Percentiles rank a stretch among this genome's conserved stretches.
These are phyloP conservation scores for Erpobdella octoculata DNA, from an alignment of 2,888 invertebrate genomes.

Conservation along the genomic window DNA sequence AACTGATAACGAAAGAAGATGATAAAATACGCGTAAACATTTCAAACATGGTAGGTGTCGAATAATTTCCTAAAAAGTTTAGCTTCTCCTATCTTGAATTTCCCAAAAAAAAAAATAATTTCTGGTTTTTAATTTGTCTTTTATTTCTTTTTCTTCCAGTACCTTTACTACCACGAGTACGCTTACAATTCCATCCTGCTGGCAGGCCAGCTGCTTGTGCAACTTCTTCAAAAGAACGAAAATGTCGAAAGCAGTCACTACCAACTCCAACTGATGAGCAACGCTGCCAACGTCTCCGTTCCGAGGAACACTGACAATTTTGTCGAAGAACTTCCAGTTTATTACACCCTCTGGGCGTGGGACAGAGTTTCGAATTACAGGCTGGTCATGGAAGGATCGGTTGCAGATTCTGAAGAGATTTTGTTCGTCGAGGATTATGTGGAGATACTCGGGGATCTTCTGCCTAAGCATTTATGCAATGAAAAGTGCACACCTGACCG, in stretches of 20 bases:
- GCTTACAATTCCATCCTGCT: constrained; percentile 31
- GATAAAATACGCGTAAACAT: neutral
- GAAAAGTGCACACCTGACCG: neutral
- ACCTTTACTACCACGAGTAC: constrained; percentile 26
- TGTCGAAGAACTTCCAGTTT: neutral
- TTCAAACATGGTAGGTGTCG: neutral
- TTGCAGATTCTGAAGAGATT: neutral
- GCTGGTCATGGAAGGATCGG: constrained; percentile 26
- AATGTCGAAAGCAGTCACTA: no score
- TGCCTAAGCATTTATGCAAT: constrained; percentile 5
- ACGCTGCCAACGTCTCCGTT: no score
- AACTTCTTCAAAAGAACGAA: no score
- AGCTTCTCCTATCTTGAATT: no score
- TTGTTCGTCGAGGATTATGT: constrained; percentile 11
- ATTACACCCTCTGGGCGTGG: constrained; percentile 26
- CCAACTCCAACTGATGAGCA: no score
- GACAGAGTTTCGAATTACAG: neutral
- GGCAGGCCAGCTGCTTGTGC: neutral
- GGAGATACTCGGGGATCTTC: neutral
- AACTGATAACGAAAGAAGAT: neutral
- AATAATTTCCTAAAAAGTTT: neutral
- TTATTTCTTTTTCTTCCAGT: neutral
- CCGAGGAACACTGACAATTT: neutral
- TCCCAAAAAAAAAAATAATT: no score
- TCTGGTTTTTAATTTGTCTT: no score